Evolutionary conservation across 2,113 vertebrate genomes (phyloP).

Genomic region (Festucalex cinctus): DNA sequence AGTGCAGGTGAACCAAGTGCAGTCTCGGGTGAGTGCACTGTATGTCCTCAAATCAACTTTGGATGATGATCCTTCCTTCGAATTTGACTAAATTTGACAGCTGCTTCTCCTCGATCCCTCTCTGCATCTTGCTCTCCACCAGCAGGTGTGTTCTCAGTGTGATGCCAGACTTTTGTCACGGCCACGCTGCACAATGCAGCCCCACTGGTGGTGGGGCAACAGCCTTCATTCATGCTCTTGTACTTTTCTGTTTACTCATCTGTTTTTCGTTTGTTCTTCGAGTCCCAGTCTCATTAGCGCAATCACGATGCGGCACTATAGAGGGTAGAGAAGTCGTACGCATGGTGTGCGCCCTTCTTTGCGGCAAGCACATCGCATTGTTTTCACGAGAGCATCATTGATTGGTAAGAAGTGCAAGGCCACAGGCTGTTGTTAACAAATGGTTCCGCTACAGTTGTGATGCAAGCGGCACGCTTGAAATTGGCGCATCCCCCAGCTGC

Average conservation of each 20-base stretch:
- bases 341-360: background rate
- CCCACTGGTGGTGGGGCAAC: constrained; percentile 34
- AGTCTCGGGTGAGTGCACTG: background rate
- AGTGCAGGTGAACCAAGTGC: background rate
- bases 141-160: constrained; percentile 62
- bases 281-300: background rate
- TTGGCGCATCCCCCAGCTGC: constrained; percentile 2
- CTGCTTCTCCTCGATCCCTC: constrained; percentile 10
- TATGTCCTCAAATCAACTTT: background rate
- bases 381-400: background rate
- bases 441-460: background rate
- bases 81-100: background rate
- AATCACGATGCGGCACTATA: background rate
- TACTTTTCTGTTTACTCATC: constrained; percentile 16
- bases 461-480: constrained; percentile 1
- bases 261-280: background rate
- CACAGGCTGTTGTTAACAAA: constrained; percentile 2
- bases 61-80: background rate
- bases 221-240: constrained; percentile 52
- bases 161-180: constrained; percentile 38
- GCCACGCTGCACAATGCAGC: constrained; percentile 50
- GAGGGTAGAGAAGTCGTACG: background rate
- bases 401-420: background rate
- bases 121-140: constrained; percentile 9
- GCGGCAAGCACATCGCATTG: background rate